Evolutionary conservation across 2,113 vertebrate genomes (phyloP).

Genomic region (human (Homo sapiens)): DNA sequence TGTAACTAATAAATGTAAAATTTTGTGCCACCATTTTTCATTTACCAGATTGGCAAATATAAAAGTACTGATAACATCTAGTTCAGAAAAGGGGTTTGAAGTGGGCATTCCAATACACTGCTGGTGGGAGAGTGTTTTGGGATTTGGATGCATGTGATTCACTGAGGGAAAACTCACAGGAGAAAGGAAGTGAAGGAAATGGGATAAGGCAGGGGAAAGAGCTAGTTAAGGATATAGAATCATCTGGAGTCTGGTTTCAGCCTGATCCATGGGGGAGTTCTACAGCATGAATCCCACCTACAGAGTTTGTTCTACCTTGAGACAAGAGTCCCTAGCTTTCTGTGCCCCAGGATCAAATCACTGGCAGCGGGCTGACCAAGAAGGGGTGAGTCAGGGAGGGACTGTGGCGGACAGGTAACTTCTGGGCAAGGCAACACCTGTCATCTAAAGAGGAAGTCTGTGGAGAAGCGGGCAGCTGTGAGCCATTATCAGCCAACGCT

Average conservation of each 20-base stretch:
- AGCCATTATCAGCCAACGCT: neutral
- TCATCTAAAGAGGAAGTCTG: neutral
- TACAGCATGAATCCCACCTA: neutral
- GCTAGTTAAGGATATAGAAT: neutral
- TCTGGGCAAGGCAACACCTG: neutral
- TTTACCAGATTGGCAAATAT: neutral
- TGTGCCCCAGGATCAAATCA: neutral
- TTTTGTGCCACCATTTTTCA: neutral
- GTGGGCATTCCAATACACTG: neutral
- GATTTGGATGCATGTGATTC: neutral
- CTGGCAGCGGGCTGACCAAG: neutral
- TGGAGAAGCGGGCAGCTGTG: neutral
- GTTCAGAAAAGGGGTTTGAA: neutral
- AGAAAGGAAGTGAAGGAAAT: neutral
- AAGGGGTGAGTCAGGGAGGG: too few relatives aligned
- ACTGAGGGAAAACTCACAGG: neutral
- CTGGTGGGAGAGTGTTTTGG: neutral
- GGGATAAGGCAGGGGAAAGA: neutral
- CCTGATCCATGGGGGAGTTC: neutral
- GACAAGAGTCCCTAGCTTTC: neutral
- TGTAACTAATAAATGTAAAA: neutral
- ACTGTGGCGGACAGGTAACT: neutral
- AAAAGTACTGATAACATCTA: neutral
- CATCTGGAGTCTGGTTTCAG: neutral
- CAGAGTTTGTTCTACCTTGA: neutral